These are phyloP conservation scores for Leptura quadrifasciata DNA, from an alignment of 2,888 invertebrate species.

Conservation along the genomic window DNA sequence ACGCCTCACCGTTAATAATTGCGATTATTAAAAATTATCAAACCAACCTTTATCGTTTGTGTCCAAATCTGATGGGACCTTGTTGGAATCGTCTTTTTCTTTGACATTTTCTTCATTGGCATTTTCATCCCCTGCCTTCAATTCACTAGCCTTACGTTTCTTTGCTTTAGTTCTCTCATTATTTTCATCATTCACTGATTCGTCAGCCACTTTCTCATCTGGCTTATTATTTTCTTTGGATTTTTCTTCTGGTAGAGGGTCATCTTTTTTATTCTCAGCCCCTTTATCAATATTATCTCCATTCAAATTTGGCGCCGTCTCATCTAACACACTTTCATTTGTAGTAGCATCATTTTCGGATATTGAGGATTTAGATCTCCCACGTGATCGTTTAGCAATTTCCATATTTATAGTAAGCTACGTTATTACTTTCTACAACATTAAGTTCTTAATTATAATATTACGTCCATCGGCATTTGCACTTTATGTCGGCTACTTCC, in stretches of 20 bases:
- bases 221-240: slow-evolving; percentile 27
- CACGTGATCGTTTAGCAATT: slow-evolving; percentile 42
- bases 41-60: slow-evolving; percentile 33
- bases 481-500: slow-evolving; percentile 38
- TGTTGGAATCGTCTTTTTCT: slow-evolving; percentile 33
- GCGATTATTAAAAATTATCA: background rate
- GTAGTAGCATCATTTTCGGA: slow-evolving; percentile 43
- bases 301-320: slow-evolving; percentile 49
- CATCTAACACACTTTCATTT: slow-evolving; percentile 34
- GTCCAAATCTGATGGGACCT: slow-evolving; percentile 12
- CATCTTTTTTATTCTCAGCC: slow-evolving; percentile 17
- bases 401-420: slow-evolving; percentile 43
- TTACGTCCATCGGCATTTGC: slow-evolving; percentile 35
- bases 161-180: slow-evolving; percentile 42
- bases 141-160: slow-evolving; percentile 49
- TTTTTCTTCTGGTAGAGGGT: slow-evolving; percentile 13
- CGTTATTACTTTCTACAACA: slow-evolving; percentile 26
- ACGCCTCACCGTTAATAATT: too few species aligned
- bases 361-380: slow-evolving; percentile 45
- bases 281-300: slow-evolving; percentile 39
- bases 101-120: slow-evolving; percentile 44
- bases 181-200: slow-evolving; percentile 16
- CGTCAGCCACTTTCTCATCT: slow-evolving; percentile 19
- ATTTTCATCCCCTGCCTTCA: slow-evolving; percentile 45
- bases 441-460: slow-evolving; percentile 37